A percentile compares a stretch with the other conserved stretches of the same genome.
phyloP scores from a whole-genome alignment of 2,113 vertebrate species.

The Cervus canadensis region DNA sequence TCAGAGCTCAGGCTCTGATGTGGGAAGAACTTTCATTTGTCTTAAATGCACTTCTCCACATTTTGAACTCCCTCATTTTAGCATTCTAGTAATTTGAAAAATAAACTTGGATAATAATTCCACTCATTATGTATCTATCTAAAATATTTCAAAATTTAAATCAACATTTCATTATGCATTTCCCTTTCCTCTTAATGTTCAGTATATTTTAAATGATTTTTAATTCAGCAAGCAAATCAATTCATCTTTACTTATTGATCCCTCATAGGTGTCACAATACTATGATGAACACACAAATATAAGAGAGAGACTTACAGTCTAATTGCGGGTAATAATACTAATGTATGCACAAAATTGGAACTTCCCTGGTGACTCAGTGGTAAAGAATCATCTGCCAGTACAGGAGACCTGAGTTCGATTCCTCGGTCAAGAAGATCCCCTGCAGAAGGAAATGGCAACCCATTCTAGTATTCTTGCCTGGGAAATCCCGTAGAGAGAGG shows the following conservation, averaged over 20 bases:
- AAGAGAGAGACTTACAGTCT: not conserved
- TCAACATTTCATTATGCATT: not conserved
- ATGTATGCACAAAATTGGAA: not conserved
- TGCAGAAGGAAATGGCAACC: not conserved
- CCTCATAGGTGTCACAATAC: not conserved
- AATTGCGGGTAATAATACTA: not conserved
- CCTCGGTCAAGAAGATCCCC: not conserved
- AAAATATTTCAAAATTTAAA: not conserved
- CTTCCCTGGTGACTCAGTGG: not conserved
- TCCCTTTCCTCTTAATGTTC: not conserved
- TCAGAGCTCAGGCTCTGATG: not conserved
- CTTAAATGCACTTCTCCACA: not conserved
- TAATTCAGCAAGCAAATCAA: not conserved
- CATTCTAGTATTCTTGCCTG: not conserved
- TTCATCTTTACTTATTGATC: not conserved
- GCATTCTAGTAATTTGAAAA: not conserved
- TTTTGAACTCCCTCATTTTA: not conserved
- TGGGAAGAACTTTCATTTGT: not conserved
- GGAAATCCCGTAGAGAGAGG: not conserved
- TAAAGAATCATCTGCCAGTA: not conserved
- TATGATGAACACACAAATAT: not conserved
- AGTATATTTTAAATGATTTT: not conserved
- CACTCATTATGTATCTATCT: not conserved
- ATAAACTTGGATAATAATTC: not conserved
- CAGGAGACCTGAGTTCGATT: fast-evolving